Conservation (phyloP, 1,140 invertebrate species). For the Aphidius gifuensis region DNA sequence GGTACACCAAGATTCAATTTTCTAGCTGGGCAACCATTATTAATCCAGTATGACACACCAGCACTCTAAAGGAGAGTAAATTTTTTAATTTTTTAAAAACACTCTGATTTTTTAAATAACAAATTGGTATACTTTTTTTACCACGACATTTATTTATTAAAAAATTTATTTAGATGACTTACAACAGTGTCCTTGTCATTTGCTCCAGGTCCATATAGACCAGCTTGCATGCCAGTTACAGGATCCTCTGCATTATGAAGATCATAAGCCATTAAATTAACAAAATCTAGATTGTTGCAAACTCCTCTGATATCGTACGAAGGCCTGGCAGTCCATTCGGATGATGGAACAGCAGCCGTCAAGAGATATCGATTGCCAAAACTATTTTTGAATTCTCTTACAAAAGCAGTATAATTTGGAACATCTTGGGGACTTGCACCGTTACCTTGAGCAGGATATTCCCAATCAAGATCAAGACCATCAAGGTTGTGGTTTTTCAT, state of each 20-base stretch:
- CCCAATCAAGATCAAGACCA: slow-evolving; percentile 52
- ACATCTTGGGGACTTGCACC: slow-evolving; percentile 49
- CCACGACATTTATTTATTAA: too few relatives aligned
- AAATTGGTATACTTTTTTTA: too few relatives aligned
- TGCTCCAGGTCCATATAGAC: slow-evolving; percentile 38
- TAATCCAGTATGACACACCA: too few relatives aligned
- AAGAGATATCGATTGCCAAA: slow-evolving; percentile 57
- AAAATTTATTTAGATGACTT: too few relatives aligned
- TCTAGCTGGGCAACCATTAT: too few relatives aligned
- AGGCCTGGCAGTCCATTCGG: slow-evolving; percentile 51
- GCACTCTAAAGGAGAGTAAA: slow-evolving; percentile 21
- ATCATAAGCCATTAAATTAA: slow-evolving; percentile 73
- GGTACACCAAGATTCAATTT: slow-evolving; percentile 56
- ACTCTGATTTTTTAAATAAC: too few relatives aligned
- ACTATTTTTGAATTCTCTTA: slow-evolving; percentile 59
- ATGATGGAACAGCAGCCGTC: slow-evolving; percentile 63
- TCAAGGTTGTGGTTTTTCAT: slow-evolving; percentile 44
- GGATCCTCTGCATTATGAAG: slow-evolving; percentile 65
- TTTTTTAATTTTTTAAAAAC: too few relatives aligned
- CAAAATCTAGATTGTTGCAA: slow-evolving; percentile 57
- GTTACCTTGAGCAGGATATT: slow-evolving; percentile 46
- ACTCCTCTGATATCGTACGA: slow-evolving; percentile 63
- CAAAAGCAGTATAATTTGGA: slow-evolving; percentile 53
- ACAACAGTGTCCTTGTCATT: background rate
- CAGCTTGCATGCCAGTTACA: slow-evolving; percentile 61